Evolutionary conservation across 1,140 invertebrate species (phyloP).

Genomic region (Temnothorax nylanderi): DNA sequence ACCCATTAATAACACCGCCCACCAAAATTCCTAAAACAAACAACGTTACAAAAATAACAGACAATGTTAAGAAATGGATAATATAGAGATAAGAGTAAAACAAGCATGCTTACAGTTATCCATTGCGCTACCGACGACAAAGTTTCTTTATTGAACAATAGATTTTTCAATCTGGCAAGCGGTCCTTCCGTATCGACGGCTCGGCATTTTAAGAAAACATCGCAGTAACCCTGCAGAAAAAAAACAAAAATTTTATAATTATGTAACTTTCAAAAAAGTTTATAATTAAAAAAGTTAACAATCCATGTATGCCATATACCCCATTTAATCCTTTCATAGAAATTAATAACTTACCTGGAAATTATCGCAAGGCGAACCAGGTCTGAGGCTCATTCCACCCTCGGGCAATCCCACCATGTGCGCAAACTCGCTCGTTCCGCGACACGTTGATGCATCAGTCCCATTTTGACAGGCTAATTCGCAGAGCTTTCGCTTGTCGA

Average conservation of each 20-base stretch:
- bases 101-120: conserved; percentile 89
- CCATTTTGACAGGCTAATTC: conserved; percentile 98
- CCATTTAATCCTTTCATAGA: background rate
- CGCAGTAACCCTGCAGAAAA: conserved; percentile 94
- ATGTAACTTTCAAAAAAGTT: background rate
- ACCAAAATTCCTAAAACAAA: conserved; percentile 95
- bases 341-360: conserved; percentile 90
- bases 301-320: background rate
- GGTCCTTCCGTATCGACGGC: conserved; percentile 99
- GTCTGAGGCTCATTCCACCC: conserved; percentile 95
- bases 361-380: conserved; percentile 99
- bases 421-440: conserved; percentile 94
- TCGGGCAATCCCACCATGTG: conserved; percentile 90
- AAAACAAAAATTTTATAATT: background rate
- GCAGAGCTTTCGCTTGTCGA: conserved; percentile 95
- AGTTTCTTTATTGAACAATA: conserved; percentile 97
- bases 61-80: background rate
- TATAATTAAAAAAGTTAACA: background rate
- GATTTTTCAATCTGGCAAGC: conserved; percentile 97
- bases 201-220: conserved; percentile 98
- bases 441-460: conserved; percentile 91
- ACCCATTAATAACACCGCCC: conserved; percentile 96
- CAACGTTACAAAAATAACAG: conserved; percentile 29
- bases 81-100: background rate
- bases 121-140: conserved; percentile 94